phyloP scores from a whole-genome alignment of 2,888 invertebrate genomes.

The Tiliacea citrago region DNA sequence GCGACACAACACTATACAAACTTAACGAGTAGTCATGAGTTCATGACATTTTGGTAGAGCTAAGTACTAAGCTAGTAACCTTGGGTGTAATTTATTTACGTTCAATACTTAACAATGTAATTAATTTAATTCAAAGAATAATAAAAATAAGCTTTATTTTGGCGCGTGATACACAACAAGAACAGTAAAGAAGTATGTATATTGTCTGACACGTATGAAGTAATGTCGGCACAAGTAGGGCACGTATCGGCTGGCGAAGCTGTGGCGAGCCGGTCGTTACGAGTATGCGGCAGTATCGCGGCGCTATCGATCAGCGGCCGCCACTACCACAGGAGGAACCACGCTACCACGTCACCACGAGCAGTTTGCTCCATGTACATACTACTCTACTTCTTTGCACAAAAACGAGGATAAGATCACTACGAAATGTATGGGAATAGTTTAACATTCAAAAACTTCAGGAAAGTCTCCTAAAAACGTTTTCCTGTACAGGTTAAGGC shows the following conservation, averaged over 20 bases:
- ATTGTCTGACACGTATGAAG: background rate
- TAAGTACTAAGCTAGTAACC: too few species aligned
- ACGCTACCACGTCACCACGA: slow-evolving; percentile 7
- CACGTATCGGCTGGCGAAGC: slow-evolving; percentile 15
- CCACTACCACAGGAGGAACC: slow-evolving; percentile 7
- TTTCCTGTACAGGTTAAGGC: background rate
- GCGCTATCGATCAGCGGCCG: slow-evolving; percentile 54
- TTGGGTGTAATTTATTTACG: too few species aligned
- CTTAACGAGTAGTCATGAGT: too few species aligned
- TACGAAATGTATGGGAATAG: background rate
- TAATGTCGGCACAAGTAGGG: slow-evolving; percentile 22
- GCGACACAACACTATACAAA: too few species aligned
- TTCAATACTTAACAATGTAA: too few species aligned
- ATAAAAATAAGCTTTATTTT: background rate
- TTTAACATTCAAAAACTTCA: background rate
- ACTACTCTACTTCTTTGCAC: background rate
- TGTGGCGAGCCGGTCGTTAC: slow-evolving; percentile 32
- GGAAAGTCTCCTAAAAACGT: background rate
- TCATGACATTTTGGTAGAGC: too few species aligned
- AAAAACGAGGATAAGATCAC: background rate
- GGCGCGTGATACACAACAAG: background rate
- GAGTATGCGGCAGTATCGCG: slow-evolving; percentile 54
- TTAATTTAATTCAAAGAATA: too few species aligned
- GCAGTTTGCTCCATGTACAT: background rate
- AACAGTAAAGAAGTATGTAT: background rate